Base-by-base conservation (phyloP, 2,888 invertebrate species). In the Stratiomys singularior region DNA sequence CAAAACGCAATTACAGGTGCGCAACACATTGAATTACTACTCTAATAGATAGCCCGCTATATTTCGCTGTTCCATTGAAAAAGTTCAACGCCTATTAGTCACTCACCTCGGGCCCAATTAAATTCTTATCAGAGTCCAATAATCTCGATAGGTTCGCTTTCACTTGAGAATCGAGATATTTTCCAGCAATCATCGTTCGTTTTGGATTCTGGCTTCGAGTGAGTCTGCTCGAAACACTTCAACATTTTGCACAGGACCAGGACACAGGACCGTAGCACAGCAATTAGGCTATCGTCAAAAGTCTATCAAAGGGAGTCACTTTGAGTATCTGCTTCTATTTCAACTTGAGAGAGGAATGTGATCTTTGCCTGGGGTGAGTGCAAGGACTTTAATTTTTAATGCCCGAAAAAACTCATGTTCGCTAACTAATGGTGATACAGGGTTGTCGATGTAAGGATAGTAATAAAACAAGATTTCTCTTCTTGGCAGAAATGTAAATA, bases 1-100 rank as follows among this genome's bases (percentile, higher is more conserved):
- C 60, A 37, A 74, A 74, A 74, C 30, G 74, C 37, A 58, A 60
- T 58, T 74, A 74, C 74, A 74, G 74, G 74, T 74, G 74, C 23
- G 37, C 60, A 58, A 30, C 74, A 58, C 58, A 74, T 72, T 56
- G n/a, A 46, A 23, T 56, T 72, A 60, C 25, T 37, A 23, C 15
- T 74, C 63, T 37, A 76, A 60, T 76, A 63, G 27, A 46, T 18
- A 21, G 23, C 46, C 28, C 28, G 37, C 18, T 25, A 63, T 63
- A 27, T 37, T 63, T 44, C 44, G 44, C 23, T 27, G 63, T 25
- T 27, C 60, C 60, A 11, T 37, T 60, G 27, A 46, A 15, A 37
- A 11, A 15, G 37, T 64, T 64, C 76, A 27, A 47, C 64, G 76
- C 46, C 64, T 63, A 27, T 76, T 76, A 76, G 46, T 18, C 18